These are phyloP conservation scores for Bombus confusus DNA, from an alignment of 1,140 invertebrate species.

Conservation along the genomic window DNA sequence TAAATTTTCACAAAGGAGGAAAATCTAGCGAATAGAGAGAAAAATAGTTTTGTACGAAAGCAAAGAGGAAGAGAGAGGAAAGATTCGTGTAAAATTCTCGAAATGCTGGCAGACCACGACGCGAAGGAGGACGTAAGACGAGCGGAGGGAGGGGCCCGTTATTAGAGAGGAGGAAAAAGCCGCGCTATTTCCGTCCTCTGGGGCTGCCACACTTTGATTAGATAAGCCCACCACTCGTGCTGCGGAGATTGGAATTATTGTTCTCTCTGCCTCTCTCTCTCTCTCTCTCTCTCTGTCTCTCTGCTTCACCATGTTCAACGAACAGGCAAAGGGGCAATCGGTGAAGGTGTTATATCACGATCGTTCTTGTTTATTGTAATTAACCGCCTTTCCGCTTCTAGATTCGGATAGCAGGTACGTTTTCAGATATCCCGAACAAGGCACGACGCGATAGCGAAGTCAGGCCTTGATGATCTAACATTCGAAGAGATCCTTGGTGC, in stretches of 20 bases:
- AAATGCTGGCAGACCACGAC: constrained; percentile 36
- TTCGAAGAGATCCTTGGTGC: constrained; percentile 12
- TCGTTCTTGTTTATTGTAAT: constrained; percentile 61
- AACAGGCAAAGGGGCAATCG: constrained; percentile 49
- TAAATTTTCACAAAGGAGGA: background rate
- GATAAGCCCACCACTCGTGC: constrained; percentile 72
- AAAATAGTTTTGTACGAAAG: too few species aligned
- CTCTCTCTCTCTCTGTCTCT: constrained; percentile 54
- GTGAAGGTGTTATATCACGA: constrained; percentile 64
- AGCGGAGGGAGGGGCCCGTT: constrained; percentile 61
- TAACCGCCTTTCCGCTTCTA: constrained; percentile 53
- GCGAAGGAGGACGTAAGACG: constrained; percentile 72
- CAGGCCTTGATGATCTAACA: background rate
- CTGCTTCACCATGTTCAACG: constrained; percentile 36
- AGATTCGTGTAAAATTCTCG: constrained; percentile 41
- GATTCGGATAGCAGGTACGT: constrained; percentile 27
- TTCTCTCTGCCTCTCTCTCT: constrained; percentile 53
- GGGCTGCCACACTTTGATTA: constrained; percentile 74
- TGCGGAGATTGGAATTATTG: constrained; percentile 68
- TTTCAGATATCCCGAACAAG: background rate
- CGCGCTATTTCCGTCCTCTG: constrained; percentile 74
- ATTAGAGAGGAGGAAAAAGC: constrained; percentile 74
- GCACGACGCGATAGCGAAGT: background rate
- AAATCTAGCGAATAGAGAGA: too few species aligned
- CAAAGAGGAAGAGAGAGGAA: background rate